Base-by-base conservation (phyloP, 2,113 vertebrate genomes). In the Heterotis niloticus region DNA sequence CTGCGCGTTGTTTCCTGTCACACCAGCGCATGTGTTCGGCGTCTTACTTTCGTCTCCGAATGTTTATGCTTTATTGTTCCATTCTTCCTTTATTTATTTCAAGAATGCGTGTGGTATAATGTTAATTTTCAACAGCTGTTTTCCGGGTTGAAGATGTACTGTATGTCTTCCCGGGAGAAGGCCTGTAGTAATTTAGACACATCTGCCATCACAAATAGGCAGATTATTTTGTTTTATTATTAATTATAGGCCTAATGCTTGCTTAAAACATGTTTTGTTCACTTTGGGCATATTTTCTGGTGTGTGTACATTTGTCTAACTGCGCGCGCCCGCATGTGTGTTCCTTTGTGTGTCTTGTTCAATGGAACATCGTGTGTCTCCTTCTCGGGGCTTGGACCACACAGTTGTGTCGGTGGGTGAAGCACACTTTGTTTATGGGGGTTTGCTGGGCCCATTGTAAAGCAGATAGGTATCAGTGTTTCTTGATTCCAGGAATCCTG, bases 121-220 rank as follows among this genome's bases (percentile, higher is more conserved):
- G 86, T 85, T 88, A 82, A 82, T 82, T 87, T 86, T 80, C 83
- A 83, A 85, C 94, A 94, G 93, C 92, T 94, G 94, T 92, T 92
- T 88, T 87, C 87, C 87, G 89, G 89, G 88, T 90, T 88, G 87
- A 81, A 86, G 86, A 90, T 88, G 87, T 87, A 83, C 88, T 88
- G 89, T 88, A 80, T 86, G 5, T 83, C 90, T 89, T 94, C 94
- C 92, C 93, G 64, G 79, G 94, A 94, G 94, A 87, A 90, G 81
- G 83, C 85, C 90, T 89, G 90, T 90, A 90, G 89, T 94, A 90
- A 92, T 93, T 91, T 90, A 92, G 91, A 88, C 91, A 90, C 93
- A 94, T 94, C 93, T 94, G 91, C 91, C 87, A 88, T 88, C 84
- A 90, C 90, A 85, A 90, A 90, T 88, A 89, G 85, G 88, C 92